Conservation (phyloP, 2,888 invertebrate genomes). For the Eremobia ochroleuca region DNA sequence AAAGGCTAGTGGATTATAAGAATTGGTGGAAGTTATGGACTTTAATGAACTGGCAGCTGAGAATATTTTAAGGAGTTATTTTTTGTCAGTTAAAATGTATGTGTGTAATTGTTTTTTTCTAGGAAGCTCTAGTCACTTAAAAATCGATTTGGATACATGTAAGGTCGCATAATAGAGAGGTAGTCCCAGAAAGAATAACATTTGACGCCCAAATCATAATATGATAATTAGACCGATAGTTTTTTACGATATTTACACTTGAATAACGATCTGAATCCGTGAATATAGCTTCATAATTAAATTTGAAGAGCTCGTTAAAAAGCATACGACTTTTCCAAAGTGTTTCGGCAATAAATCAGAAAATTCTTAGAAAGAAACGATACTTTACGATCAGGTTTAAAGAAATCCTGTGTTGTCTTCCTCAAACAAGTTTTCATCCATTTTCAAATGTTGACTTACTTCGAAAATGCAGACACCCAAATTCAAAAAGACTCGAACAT, state of each 20-base stretch:
- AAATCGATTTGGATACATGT: background rate
- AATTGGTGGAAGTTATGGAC: constrained; percentile 10
- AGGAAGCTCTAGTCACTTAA: no score
- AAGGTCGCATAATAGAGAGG: background rate
- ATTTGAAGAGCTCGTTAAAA: constrained; percentile 3
- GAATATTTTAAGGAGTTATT: constrained; percentile 16
- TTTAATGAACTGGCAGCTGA: constrained; percentile 15
- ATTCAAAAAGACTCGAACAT: constrained; percentile 25
- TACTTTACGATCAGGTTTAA: background rate
- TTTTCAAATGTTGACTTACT: background rate
- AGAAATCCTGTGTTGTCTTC: background rate
- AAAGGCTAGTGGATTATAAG: constrained; percentile 24
- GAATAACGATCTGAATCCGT: background rate
- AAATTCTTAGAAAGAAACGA: background rate
- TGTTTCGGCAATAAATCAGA: background rate
- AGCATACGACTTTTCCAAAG: background rate
- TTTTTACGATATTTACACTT: background rate
- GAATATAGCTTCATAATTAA: background rate
- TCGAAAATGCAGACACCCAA: constrained; percentile 2
- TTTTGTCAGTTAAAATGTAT: background rate
- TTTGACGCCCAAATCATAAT: background rate
- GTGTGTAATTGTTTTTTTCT: background rate
- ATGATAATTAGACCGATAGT: background rate
- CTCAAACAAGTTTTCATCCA: constrained; percentile 7
- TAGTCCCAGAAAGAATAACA: no score